Evolutionary conservation across 2,888 invertebrate genomes (phyloP), one percentile per base, ranked within the genome.

Genomic region (Neoitamus cyanurus): DNA sequence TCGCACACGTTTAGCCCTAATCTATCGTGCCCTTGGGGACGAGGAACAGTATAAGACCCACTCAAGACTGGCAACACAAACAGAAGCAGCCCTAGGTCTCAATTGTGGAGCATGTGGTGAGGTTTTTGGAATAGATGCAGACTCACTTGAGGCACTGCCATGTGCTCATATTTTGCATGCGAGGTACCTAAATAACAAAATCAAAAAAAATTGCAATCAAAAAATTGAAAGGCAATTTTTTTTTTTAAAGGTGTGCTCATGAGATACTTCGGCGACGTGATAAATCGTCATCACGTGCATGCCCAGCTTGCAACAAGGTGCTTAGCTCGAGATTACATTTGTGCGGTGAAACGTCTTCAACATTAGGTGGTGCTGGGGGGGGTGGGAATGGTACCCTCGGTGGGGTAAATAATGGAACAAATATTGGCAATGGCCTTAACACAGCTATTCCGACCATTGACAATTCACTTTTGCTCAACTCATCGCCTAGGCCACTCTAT

Each of bases 81-180:
- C 96, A 0, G 96, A 96, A 87, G 92, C 92, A 1, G 93, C 93
- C 87, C 92, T 97, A 86, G 95, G 95, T 87, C 93, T 97, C 1
- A 93, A 94, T 58, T 97, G 97, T 89, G 97, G 96, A 1, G 94
- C 95, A 4, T 97, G 97, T 89, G 94, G 96, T 84, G 94, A 95
- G 87, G 94, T 95, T 1, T 94, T 97, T 86, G 96, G 96, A 1
- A 91, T 94, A 84, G 94, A 95, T 87, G 94, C 94, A 0, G 94
- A 95, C 88, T 94, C 94, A 15, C 92, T 97, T 69, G 97, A 97
- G 87, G 95, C 96, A 15, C 92, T 97, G 87, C 96, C 97, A 2
- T 97, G 97, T 91, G 95, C 96, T 2, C 97, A 97, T 89, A 96
- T 97, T 87, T 93, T 97, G 75, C 97, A 97, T 89, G 95, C 96